phyloP scores from a whole-genome alignment of 35 echinoderm and acorn worm species.

The Ophioderma brevispina region DNA sequence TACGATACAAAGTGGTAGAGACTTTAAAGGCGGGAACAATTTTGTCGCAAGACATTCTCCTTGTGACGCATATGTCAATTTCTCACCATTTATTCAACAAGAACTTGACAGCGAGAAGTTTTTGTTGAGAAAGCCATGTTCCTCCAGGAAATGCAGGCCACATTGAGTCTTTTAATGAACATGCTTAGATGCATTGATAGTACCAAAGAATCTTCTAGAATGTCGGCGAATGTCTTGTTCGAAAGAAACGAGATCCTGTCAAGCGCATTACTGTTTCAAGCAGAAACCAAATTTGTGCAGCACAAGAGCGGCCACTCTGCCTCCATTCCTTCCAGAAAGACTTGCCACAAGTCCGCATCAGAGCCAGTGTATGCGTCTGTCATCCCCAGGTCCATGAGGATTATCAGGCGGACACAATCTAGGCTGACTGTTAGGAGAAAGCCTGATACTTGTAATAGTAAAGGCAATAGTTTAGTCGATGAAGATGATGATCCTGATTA shows the following conservation, averaged over 20 bases:
- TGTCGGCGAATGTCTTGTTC: background rate
- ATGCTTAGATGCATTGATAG: background rate
- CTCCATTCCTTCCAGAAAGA: background rate
- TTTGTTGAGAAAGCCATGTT: background rate
- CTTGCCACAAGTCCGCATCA: background rate
- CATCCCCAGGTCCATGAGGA: background rate
- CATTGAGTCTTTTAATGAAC: background rate
- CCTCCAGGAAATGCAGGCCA: background rate
- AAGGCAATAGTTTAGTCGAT: background rate
- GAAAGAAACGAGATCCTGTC: background rate
- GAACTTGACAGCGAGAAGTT: background rate
- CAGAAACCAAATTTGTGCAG: background rate
- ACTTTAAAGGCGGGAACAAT: background rate
- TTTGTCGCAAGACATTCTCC: background rate
- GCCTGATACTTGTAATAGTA: background rate
- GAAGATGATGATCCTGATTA: constrained; percentile 5
- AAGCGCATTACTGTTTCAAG: background rate
- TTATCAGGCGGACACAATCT: background rate
- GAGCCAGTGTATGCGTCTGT: background rate
- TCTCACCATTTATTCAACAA: background rate
- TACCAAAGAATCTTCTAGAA: background rate
- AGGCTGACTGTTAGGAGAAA: background rate
- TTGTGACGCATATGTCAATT: background rate
- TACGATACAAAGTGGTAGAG: background rate
- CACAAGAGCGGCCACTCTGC: background rate